Base-by-base conservation (phyloP, 2,113 vertebrate species). In the Proteles cristata region DNA sequence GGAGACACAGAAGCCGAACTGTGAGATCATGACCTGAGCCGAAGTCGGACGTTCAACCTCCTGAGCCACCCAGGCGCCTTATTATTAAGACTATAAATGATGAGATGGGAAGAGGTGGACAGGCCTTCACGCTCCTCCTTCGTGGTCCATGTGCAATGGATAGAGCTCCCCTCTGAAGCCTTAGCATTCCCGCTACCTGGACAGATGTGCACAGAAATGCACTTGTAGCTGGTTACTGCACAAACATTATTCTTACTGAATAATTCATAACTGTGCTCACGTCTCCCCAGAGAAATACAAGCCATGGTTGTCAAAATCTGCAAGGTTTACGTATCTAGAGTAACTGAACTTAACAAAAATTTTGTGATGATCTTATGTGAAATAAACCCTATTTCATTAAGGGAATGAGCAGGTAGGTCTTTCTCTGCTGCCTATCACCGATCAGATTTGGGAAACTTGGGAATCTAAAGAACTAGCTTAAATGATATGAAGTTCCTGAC, bases 401-500 rank as follows among this genome's bases (percentile, higher is more conserved):
- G 17, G 21, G n/a, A 79, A n/a, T 16, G 25, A 26, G 21, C 6
- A 19, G 48, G 43, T 50, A 19, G 55, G 35, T 50, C 25, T 50
- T 11, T 93, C 69, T 88, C 6, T 43, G 79, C 55, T 77, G 61
- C 3, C 73, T 89, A 61, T 88, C 69, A 74, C 53, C 5, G 17
- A 43, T 0, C 66, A 8, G 3, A 48, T 61, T 69, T 86, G 71
- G 91, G 55, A 93, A 92, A 82, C 58, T 65, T 74, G 92, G 35
- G 11, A 88, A 45, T 79, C 93, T 63, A 77, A 95, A 93, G 55
- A 91, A 68, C 43, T 25, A 83, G 80, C 23, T 68, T 84, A 69
- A 88, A 86, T 71, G 55, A 68, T 19, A 85, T 4, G 43, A 93
- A 94, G 86, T 21, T 96, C 39, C 31, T 93, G 61, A 88, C 23